A percentile compares a stretch with the other conserved stretches of the same genome.
Conservation (phyloP, 1,140 invertebrate genomes). For the Mamestra configurata region DNA sequence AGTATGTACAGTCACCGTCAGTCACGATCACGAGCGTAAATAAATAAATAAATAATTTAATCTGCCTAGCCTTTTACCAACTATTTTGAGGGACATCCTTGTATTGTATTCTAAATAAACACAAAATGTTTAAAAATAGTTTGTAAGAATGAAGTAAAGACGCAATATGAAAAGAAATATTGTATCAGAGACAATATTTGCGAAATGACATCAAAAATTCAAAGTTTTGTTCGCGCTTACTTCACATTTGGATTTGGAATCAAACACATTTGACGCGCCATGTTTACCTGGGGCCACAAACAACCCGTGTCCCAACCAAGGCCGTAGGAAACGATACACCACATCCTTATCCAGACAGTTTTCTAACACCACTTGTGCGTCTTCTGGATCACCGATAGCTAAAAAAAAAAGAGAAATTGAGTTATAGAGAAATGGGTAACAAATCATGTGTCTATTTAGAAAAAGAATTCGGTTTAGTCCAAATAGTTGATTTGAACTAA, state of each 20-base stretch:
- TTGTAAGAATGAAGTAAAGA: conserved; percentile 22
- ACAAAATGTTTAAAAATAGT: conserved; percentile 13
- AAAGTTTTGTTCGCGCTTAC: conserved; percentile 9
- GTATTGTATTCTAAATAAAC: too few relatives aligned
- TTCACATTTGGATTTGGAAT: conserved; percentile 11
- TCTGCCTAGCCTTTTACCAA: too few relatives aligned
- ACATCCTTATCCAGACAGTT: conserved; percentile 90
- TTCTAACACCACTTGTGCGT: conserved; percentile 82
- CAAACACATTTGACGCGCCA: not conserved
- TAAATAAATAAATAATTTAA: too few relatives aligned
- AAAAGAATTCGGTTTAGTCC: not conserved
- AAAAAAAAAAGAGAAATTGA: conserved; percentile 57
- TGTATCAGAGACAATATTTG: conserved; percentile 34
- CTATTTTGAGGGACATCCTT: too few relatives aligned
- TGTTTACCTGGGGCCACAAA: conserved; percentile 89
- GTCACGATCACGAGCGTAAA: too few relatives aligned
- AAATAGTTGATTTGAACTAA: too few relatives aligned
- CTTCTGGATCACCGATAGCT: conserved; percentile 81
- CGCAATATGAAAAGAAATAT: conserved; percentile 28
- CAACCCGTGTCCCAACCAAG: conserved; percentile 92
- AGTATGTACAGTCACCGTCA: too few relatives aligned
- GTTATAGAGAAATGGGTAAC: not conserved
- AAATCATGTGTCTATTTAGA: not conserved
- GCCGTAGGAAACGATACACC: conserved; percentile 91
- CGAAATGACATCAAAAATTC: conserved; percentile 14